Conservation (phyloP, 2,113 vertebrate genomes). For the Syngnathus floridae region DNA sequence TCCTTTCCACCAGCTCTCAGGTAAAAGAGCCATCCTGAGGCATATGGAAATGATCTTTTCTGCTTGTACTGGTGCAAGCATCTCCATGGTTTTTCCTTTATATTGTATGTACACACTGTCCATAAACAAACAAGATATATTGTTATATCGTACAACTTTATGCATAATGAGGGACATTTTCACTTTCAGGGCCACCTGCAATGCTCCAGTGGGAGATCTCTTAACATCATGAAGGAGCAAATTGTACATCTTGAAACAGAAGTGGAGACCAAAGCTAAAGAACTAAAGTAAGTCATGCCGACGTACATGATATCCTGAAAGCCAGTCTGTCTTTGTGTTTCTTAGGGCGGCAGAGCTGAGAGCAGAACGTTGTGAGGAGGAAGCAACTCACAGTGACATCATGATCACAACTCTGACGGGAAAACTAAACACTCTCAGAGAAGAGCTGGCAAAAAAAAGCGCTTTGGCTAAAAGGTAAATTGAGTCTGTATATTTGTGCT, state of each 20-base stretch:
- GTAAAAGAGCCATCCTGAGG: conserved; percentile 44
- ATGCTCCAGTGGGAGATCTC: conserved; percentile 59
- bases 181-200: conserved; percentile 69
- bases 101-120: no score
- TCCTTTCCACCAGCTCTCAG: conserved; percentile 70
- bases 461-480: conserved; percentile 79
- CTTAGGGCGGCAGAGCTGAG: conserved; percentile 78
- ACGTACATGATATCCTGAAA: background rate
- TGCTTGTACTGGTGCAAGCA: no score
- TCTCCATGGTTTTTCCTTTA: no score
- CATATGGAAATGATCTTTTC: no score
- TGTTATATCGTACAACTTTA: no score
- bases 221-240: conserved; percentile 76
- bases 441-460: conserved; percentile 70
- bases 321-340: conserved; percentile 7
- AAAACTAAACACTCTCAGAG: conserved; percentile 72
- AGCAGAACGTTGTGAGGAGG: conserved; percentile 73
- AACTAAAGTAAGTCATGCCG: conserved; percentile 74
- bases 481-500: background rate
- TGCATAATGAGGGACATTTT: background rate
- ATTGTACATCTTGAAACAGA: conserved; percentile 80
- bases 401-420: conserved; percentile 72
- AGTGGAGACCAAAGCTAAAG: conserved; percentile 77
- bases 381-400: conserved; percentile 73
- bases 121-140: no score